Evolutionary conservation across 2,113 vertebrate species (phyloP).

Genomic region (Martes martes): DNA sequence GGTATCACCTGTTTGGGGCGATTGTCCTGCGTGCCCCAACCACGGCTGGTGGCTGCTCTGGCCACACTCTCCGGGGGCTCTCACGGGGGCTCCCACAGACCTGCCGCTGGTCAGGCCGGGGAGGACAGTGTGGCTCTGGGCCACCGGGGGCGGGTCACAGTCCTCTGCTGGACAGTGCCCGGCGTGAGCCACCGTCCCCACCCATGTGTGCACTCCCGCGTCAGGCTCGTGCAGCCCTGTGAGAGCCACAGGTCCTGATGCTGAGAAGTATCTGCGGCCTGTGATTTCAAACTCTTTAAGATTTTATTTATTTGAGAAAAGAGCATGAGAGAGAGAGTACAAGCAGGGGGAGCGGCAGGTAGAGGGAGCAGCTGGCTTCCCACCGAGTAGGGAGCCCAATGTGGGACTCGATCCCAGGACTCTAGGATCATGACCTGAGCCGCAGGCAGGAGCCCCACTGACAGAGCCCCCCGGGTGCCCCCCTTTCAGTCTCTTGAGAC

Average conservation of each 20-base stretch:
- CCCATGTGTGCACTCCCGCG: accelerated
- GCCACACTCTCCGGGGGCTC: neutral
- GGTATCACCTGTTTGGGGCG: neutral
- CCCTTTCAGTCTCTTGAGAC: neutral
- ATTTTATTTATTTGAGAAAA: neutral
- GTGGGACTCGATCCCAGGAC: neutral
- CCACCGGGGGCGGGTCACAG: neutral
- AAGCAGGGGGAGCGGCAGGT: neutral
- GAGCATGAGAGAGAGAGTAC: too few species aligned
- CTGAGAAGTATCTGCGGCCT: neutral
- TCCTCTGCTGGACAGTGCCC: neutral
- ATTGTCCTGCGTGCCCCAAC: neutral
- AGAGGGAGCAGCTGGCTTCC: neutral
- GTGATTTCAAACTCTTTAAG: neutral
- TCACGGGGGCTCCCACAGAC: neutral
- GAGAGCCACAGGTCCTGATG: neutral
- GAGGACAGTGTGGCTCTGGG: too few species aligned
- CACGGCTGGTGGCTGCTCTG: neutral
- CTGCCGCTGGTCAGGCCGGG: neutral
- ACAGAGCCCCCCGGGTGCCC: neutral
- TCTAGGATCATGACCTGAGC: neutral
- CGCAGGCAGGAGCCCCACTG: accelerated
- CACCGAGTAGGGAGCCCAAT: neutral
- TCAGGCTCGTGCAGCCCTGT: neutral
- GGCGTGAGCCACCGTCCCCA: neutral